These are phyloP conservation scores for Drosophila baimaii DNA, from an alignment of 1,140 invertebrate genomes.

Conservation along the genomic window DNA sequence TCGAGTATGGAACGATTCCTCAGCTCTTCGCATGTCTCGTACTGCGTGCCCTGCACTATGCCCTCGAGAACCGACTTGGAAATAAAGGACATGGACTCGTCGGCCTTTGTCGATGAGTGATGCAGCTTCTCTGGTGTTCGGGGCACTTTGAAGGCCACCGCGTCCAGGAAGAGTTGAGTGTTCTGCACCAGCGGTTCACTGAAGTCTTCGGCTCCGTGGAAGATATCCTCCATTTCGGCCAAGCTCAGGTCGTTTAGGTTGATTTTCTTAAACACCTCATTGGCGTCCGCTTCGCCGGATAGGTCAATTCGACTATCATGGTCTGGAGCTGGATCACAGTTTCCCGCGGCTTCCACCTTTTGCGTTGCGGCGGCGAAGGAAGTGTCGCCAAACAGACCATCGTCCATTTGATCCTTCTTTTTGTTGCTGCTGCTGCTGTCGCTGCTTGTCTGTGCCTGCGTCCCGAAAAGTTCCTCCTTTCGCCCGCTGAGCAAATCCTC, in stretches of 20 bases:
- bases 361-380: constrained; percentile 21
- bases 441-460: constrained; percentile 22
- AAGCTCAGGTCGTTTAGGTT: constrained; percentile 57
- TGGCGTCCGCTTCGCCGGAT: constrained; percentile 16
- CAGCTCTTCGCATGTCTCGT: constrained; percentile 58
- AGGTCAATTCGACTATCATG: constrained; percentile 19
- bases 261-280: constrained; percentile 60
- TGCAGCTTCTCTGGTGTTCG: constrained; percentile 41
- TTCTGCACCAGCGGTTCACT: constrained; percentile 57
- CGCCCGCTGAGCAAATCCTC: constrained; percentile 57
- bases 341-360: background rate
- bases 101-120: background rate
- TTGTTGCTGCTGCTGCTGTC: background rate
- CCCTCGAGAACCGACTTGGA: constrained; percentile 65
- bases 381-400: constrained; percentile 69
- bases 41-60: constrained; percentile 70
- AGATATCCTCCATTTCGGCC: constrained; percentile 56
- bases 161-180: constrained; percentile 69
- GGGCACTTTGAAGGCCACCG: constrained; percentile 67
- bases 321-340: background rate
- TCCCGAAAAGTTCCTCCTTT: constrained; percentile 41
- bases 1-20: constrained; percentile 53
- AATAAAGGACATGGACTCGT: constrained; percentile 52
- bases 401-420: constrained; percentile 46
- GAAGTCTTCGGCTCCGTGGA: constrained; percentile 50